Base-by-base conservation (phyloP, 2,113 vertebrate genomes). In the Tetraodon nigroviridis region DNA sequence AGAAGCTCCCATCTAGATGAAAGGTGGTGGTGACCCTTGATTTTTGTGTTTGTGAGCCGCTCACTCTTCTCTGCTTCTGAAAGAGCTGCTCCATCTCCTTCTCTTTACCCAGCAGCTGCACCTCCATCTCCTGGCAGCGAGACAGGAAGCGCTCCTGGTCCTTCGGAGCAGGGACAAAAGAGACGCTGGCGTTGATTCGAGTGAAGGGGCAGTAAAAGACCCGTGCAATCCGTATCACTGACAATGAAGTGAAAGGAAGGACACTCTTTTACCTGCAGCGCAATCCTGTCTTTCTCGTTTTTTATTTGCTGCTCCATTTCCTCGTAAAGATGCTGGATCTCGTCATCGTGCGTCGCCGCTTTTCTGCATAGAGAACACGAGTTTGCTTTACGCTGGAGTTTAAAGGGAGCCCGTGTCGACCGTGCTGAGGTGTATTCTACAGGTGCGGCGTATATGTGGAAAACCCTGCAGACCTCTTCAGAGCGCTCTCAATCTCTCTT, bases 281-380 rank as follows among this genome's bases (percentile, higher is more conserved):
- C 81, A 77, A 98, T 92, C 61, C 87, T 85, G 18, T 97, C 94
- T 64, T 94, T 94, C 78, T 97, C 94, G 3, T 67, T 92, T 79
- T 94, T 95, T 63, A 98, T 96, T 73, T 97, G 94, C 57, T 93
- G 94, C 54, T 98, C 95, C 94, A 96, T 97, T 89, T 98, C 96
- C 55, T 94, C 93, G 20, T 95, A 97, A 0, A 98, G 91, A 24
- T 87, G 88, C 46, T 93, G 90, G 64, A 96, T 94, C 88, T 98
- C 94, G 83, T 92, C 84, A 73, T 93, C 92, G 46, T 95, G 94
- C 16, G 91, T 90, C 19, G 91, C 88, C 42, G 90, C 90, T 89
- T 93, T 98, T 83, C 96, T 98, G 82, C 52, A 42, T 1, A 41
- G 59, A 37, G 32, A 24, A 51, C 27, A 58, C 4, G 15, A 46